Base-by-base conservation (phyloP, 2,797 vertebrate genomes). In the Trachurus trachurus region DNA sequence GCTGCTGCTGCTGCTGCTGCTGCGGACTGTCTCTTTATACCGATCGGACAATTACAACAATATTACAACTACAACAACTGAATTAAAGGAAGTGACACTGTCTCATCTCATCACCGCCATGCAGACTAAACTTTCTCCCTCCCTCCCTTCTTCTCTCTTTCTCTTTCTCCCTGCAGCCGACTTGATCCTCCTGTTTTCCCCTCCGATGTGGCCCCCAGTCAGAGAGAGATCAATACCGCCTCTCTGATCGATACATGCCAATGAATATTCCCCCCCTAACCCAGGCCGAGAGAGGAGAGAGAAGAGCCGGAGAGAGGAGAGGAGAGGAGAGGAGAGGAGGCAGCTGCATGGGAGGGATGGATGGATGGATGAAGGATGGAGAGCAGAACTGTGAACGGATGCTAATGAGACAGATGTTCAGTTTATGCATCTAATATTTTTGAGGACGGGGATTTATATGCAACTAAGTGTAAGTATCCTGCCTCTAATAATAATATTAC, bases 191-290 rank as follows among this genome's bases (percentile, higher is more conserved):
- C 70, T 65, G 84, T 87, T 77, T 78, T 91, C 93, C 93, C 93
- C 95, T 78, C 26, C 26, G n/a, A 47, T 5, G 93, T 92, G 95
- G 95, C 93, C 87, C 71, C 77, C 26, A 22, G 86, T 83, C 92
- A 78, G 82, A 83, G 92, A 96, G 82, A 83, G 92, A 96, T 96
- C 95, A 94, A 96, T 96, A 93, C 85, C 82, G 1, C 31, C 31
- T 34, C 73, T 17, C 91, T 89, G 95, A 96, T 97, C 97, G 92
- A 98, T 97, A 94, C 88, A 92, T 95, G 89, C 93, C 94, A 95
- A 93, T 96, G 96, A 96, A 96, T 96, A 96, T 92, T 93, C 86
- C 76, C 91, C 76, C 76, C 79, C 81, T 68, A 84, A 89, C 70
- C 88, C 49, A 80, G 81, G 60, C 53, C 54, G 74, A 74, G 84